Percentiles rank a stretch among this genome's conserved stretches.
These are phyloP conservation scores for Chlorodrepanis virens DNA, from an alignment of 2,113 vertebrate genomes.

Conservation along the genomic window DNA sequence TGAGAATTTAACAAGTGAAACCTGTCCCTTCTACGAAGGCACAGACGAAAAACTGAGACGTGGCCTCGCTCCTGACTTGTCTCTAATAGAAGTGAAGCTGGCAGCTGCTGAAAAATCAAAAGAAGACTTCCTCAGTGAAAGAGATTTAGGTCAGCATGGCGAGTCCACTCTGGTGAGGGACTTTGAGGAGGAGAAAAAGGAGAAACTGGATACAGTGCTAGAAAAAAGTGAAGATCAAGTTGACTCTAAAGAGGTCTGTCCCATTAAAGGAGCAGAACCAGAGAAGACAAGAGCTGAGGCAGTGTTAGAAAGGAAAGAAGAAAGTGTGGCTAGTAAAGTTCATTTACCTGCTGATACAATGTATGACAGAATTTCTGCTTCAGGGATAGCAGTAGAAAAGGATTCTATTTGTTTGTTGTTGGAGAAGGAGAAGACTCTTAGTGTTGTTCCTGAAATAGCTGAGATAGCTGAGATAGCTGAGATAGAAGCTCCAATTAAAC, in stretches of 20 bases:
- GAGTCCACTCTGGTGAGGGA: constrained; percentile 59
- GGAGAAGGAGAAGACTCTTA: constrained; percentile 64
- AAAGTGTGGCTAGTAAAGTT: constrained; percentile 9
- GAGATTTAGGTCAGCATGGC: constrained; percentile 33
- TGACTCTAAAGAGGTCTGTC: constrained; percentile 52
- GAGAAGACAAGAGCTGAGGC: constrained; percentile 9
- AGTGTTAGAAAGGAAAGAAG: constrained; percentile 27
- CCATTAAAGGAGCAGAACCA: constrained; percentile 24
- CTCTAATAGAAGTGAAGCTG: constrained; percentile 79
- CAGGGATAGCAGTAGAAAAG: constrained; percentile 23
- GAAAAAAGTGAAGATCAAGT: constrained; percentile 75
- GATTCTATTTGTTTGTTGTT: constrained; percentile 3
- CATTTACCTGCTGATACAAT: not conserved
- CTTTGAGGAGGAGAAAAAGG: constrained; percentile 73
- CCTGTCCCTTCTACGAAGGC: constrained; percentile 76
- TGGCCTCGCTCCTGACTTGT: constrained; percentile 73
- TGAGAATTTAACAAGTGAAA: constrained; percentile 73
- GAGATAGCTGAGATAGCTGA: constrained; percentile 70
- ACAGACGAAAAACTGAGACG: constrained; percentile 74
- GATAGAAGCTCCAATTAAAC: constrained; percentile 50
- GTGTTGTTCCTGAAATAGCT: constrained; percentile 68
- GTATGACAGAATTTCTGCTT: constrained; percentile 13
- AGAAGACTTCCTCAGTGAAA: constrained; percentile 64
- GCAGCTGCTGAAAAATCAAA: constrained; percentile 78
- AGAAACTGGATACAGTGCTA: constrained; percentile 74